Evolutionary conservation across 2,113 vertebrate genomes (phyloP), one percentile per base, ranked within the genome.

Genomic region (Lanius ludovicianus): DNA sequence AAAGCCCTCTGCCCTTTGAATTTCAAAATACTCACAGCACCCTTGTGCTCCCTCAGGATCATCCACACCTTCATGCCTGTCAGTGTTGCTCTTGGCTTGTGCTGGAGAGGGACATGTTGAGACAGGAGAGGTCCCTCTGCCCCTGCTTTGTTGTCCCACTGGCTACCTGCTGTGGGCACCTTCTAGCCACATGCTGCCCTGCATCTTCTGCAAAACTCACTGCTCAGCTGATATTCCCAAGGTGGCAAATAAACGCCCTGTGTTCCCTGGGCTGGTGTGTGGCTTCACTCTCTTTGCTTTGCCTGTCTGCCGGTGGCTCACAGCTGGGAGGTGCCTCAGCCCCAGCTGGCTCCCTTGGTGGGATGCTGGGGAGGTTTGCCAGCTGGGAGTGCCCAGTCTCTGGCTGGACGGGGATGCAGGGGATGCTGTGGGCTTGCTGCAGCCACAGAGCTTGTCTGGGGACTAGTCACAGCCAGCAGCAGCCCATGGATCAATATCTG

Each of bases 121-220:
- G 25, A 17, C 1, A 1, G 35, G 39, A 13, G 62, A 33, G 39
- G 31, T 63, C 62, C 5, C 5, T 70, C 60, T 87, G 47, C 11
- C 39, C 41, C 42, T 49, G 30, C 55, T 28, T 49, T 90, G 63
- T 46, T 55, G 37, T 18, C 42, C 63, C 39, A 18, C 33, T 2
- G 9, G 20, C 35, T 63, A 25, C 2, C 0, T 31, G 50, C 11
- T 4, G 11, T 9, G n/a, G 46, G 18, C 59, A 62, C 20, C 15
- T 55, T 62, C 31, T 28, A 57, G 35, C 46, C 7, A 1, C 44
- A 3, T 3, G 1, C 52, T 83, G 55, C 50, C 25, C 15, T 4
- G 9, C 1, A 3, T 37, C 60, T 64, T 49, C 71, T 63, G 52
- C 47, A n/a, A 57, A 82, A n/a, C 22, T 39, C 6, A 4, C n/a